Base-by-base conservation (phyloP, 2,888 invertebrate species). In the Imbricaverruca yamaguchii region DNA sequence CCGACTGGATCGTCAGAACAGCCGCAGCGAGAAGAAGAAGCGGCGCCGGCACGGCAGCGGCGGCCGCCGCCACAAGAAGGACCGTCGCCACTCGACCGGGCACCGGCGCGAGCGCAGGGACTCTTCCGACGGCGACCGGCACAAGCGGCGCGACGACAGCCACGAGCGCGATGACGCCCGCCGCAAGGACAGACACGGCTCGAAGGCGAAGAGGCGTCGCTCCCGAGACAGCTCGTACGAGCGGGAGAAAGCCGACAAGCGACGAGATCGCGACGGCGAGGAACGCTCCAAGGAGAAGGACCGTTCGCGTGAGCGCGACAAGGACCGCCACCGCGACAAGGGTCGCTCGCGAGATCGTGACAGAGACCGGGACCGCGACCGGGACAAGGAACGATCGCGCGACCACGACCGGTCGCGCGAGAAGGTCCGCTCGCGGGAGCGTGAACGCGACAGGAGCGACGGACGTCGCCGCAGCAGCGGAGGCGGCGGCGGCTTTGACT, bases 401-500 rank as follows among this genome's bases (percentile, higher is more conserved):
- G 25, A 23, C 21, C 69, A 39, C 25, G 12, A 12, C 23, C 65
- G 65, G 23, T 67, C 65, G 15, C 55, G 74, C 11, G 13, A 13
- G 39, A 21, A n/a, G 39, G 21, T 13, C 9, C 55, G 74, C 11
- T 74, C 74, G 18, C 13, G 53, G 74, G 53, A 74, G 10, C 74
- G 74, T 9, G 53, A 55, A 18, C 53, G 59, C 11, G 59, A 59
- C 59, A 11, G 59, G 11, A 59, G 59, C 15, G 12, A 11, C 12
- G 59, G 12, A 15, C 59, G 59, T 15, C 59, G 59, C 15, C 39
- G 39, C 10, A 12, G 69, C 15, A 7, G 15, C 25, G 23, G 69
- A 39, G 69, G 74, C 74, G 74, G 74, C 74, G 74, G 74, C 55
- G 53, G 53, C 53, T 74, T 74, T 55, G 74, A 74, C 55, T 74